Percentiles rank a stretch among this genome's conserved stretches.
Conservation (phyloP, 2,888 invertebrate genomes). For the Cepaea hortensis region DNA sequence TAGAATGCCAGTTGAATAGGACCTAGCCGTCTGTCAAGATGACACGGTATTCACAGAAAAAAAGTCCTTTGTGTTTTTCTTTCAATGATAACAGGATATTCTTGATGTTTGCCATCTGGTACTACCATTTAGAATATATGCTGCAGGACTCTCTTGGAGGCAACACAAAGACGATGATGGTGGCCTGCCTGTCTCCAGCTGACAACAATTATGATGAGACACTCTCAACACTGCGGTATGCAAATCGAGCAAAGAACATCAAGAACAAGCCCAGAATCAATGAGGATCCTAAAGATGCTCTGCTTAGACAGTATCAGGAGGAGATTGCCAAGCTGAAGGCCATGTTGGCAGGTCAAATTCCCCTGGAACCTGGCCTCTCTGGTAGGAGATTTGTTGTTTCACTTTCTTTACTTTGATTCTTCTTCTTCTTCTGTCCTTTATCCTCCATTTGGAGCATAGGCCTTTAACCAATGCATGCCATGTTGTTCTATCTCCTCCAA, state of each 20-base stretch:
- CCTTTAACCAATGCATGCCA: not conserved
- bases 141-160: constrained; percentile 80
- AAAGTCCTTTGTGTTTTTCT: too few species aligned
- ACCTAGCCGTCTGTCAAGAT: too few species aligned
- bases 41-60: too few species aligned
- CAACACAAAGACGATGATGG: constrained; percentile 92
- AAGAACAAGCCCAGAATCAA: constrained; percentile 88
- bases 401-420: not conserved
- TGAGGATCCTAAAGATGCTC: constrained; percentile 92
- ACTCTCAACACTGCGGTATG: constrained; percentile 87
- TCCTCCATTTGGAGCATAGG: too few species aligned
- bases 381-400: not conserved
- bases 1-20: too few species aligned
- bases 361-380: constrained; percentile 58
- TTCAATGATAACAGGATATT: too few species aligned
- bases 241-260: constrained; percentile 90
- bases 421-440: not conserved
- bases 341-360: constrained; percentile 74
- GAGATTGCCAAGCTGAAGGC: constrained; percentile 85
- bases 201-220: constrained; percentile 90
- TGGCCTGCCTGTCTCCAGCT: constrained; percentile 89
- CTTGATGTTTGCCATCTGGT: too few species aligned
- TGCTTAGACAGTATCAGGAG: constrained; percentile 88
- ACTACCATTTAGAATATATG: too few species aligned
- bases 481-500: too few species aligned